phyloP scores from a whole-genome alignment of 2,888 invertebrate genomes.

The Drosophila heteroneura region DNA sequence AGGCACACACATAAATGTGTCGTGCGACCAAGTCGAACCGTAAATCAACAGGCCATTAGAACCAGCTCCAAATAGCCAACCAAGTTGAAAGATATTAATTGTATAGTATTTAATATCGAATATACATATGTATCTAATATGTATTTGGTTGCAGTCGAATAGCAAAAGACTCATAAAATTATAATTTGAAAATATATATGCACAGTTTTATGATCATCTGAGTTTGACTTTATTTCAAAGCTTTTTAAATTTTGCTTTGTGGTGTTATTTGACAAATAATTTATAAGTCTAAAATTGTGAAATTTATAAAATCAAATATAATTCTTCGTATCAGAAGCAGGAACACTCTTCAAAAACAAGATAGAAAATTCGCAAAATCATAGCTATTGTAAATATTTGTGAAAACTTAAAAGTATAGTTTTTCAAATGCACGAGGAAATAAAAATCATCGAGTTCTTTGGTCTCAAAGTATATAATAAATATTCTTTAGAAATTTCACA shows the following conservation, averaged over 20 bases:
- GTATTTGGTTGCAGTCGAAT: slow-evolving; percentile 27
- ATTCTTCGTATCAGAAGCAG: not conserved
- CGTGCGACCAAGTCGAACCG: slow-evolving; percentile 49
- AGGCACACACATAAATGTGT: slow-evolving; percentile 70
- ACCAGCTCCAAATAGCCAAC: slow-evolving; percentile 6
- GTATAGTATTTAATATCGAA: slow-evolving; percentile 34
- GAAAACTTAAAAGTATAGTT: not conserved
- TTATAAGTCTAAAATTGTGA: slow-evolving; percentile 17
- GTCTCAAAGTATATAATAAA: not conserved
- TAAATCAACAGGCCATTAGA: slow-evolving; percentile 74
- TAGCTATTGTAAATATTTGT: not conserved
- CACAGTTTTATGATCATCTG: slow-evolving; percentile 10
- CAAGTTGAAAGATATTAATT: slow-evolving; percentile 50
- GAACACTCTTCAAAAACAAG: not conserved
- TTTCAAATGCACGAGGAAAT: not conserved
- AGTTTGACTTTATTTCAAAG: slow-evolving; percentile 33
- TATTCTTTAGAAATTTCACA: not conserved
- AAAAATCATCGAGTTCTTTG: not conserved
- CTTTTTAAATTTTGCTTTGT: slow-evolving; percentile 10
- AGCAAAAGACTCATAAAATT: slow-evolving; percentile 53
- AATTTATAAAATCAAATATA: not conserved
- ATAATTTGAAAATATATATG: slow-evolving; percentile 26
- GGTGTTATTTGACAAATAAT: slow-evolving; percentile 8
- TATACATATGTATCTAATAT: slow-evolving; percentile 27
- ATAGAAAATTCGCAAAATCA: not conserved